Base-by-base conservation (phyloP, 2,888 invertebrate genomes). In the Mesorhabditis belari region DNA sequence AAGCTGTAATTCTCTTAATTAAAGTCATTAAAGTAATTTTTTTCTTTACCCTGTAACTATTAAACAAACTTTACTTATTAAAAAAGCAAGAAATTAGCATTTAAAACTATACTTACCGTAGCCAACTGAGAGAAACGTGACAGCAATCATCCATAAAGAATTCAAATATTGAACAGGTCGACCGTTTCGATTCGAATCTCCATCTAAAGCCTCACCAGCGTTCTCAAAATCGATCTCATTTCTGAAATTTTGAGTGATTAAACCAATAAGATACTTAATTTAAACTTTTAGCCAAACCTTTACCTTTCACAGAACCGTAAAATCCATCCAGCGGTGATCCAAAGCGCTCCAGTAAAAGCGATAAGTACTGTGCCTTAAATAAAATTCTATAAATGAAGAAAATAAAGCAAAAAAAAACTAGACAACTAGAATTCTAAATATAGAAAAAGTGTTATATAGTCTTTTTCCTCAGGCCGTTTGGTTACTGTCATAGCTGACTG, bases 131-230 rank as follows among this genome's bases (percentile, higher is more conserved):
- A 99, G 89, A 87, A 99, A 98, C 81, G 98, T 98, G 83, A 98
- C 96, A 82, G 96, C 94, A 85, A 98, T 95, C 85, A 98, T 89
- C 96, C 98, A 98, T 92, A 98, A 94, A 82, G 96, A 92, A 87
- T 96, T 96, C 49, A 84, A 72, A 60, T 80, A 81, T 60, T 75
- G 75, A 57, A 75, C 44, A 35, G 44, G 44, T 50, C 51, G 17
- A n/a, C 21, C 51, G 19, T n/a, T 50, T 19, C 6, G 6, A 6
- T 23, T 50, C 51, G 12, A 6, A n/a, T 19, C 21, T 19, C 6
- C 51, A 19, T n/a, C 95, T 94, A 81, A 96, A 87, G 17, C 9
- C 51, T n/a, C 19, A n/a, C 19, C 21, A n/a, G 9, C 27, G 12
- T 24, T 54, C 54, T 26, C 54, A 17, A 12, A 25, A 17, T 54